Base-by-base conservation (phyloP, 2,797 vertebrate species). In the Scleropages formosus region DNA sequence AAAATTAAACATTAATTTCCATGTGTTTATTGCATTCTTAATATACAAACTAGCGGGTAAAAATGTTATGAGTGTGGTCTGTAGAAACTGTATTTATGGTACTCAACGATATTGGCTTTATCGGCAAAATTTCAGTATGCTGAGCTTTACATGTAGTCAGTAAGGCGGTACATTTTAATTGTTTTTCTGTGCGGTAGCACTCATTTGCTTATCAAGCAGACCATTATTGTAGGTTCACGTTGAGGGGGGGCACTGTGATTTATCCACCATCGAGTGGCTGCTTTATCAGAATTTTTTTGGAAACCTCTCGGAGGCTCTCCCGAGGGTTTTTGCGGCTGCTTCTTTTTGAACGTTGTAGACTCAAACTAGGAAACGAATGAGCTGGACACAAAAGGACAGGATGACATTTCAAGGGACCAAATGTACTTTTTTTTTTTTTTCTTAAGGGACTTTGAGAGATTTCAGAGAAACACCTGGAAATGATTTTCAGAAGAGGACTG, bases 21-120 rank as follows among this genome's bases (percentile, higher is more conserved):
- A 51, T 46, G 22, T 46, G 13, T 69, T 69, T 51, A n/a, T 56
- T 24, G 3, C 22, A 53, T 70, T 22, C 47, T 4, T 26, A 70
- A 27, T 46, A 47, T 18, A 26, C 4, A 8, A 27, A 53, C 24
- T 27, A 16, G 51, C 20, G 10, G 22, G 56, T 71, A 24, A 56
- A 56, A 71, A n/a, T 26, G 49, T 18, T 71, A 22, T 70, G 6
- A 9, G 10, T 12, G 9, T 9, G 10, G 31, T 71, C 53, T 56
- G 51, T 51, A 71, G 51, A 71, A 71, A 58, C 26, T 58, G 13
- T n/a, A 39, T 71, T 71, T 71, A 58, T 27, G 26, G 22, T 47
- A 51, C 22, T 49, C 20, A 69, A 15, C 46, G 24, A 26, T 24
- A 71, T 51, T 71, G n/a, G 49, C 68, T 26, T 13, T 18, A 9